Evolutionary conservation across 2,888 invertebrate genomes (phyloP).

Genomic region (Oeneis ivallda): DNA sequence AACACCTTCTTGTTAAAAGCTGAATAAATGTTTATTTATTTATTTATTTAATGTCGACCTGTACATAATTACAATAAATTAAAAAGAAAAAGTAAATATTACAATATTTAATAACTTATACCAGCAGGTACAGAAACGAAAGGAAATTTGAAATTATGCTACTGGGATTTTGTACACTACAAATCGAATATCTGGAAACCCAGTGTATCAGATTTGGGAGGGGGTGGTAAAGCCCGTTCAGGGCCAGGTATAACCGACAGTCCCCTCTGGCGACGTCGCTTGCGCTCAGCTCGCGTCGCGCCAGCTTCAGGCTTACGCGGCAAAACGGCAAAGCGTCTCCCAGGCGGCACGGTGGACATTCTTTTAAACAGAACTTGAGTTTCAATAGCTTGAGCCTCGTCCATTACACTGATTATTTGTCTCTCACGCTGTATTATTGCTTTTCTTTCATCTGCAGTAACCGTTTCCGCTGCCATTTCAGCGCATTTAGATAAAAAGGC

Average conservation of each 20-base stretch:
- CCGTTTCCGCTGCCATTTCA: constrained; percentile 64
- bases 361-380: constrained; percentile 68
- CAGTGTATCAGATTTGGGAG: constrained; percentile 56
- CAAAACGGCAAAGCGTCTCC: constrained; percentile 66
- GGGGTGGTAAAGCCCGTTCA: constrained; percentile 56
- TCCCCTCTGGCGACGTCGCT: constrained; percentile 60
- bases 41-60: too few relatives aligned
- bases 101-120: too few relatives aligned
- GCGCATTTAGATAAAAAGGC: constrained; percentile 68
- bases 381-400: constrained; percentile 59
- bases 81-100: too few relatives aligned
- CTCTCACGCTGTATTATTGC: constrained; percentile 62
- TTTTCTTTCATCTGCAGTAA: constrained; percentile 66
- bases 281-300: constrained; percentile 54
- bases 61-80: too few relatives aligned
- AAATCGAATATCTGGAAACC: constrained; percentile 70
- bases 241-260: constrained; percentile 68
- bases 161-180: constrained; percentile 37
- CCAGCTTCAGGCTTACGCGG: constrained; percentile 56
- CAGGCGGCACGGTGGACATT: constrained; percentile 66
- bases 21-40: too few relatives aligned
- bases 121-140: too few relatives aligned
- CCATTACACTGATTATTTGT: constrained; percentile 63
- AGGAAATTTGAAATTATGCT: too few relatives aligned
- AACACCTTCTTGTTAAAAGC: too few relatives aligned